Conservation (phyloP, 1,140 invertebrate species). For the Hylaeus anthracinus region DNA sequence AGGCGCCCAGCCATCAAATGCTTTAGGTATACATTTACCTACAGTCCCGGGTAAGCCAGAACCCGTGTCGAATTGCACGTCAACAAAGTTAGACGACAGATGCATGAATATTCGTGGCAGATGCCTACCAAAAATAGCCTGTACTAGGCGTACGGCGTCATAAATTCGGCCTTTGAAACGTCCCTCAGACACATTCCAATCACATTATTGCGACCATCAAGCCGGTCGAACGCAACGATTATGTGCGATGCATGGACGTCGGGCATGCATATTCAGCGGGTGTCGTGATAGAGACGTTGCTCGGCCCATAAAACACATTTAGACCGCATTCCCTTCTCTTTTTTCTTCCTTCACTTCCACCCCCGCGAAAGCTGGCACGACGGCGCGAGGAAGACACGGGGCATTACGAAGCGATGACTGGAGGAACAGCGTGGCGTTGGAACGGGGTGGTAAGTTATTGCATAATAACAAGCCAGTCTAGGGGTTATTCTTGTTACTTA, state of each 20-base stretch:
- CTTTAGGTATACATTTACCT: too few species aligned
- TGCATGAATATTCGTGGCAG: too few species aligned
- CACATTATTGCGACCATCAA: conserved; percentile 67
- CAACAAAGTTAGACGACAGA: too few species aligned
- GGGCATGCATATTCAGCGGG: conserved; percentile 67
- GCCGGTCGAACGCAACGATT: conserved; percentile 58
- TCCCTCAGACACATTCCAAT: conserved; percentile 46
- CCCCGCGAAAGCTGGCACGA: not conserved
- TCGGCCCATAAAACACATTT: conserved; percentile 74
- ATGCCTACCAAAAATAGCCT: too few species aligned
- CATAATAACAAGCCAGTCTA: conserved; percentile 78
- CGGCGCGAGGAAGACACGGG: conserved; percentile 35
- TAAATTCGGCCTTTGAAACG: too few species aligned
- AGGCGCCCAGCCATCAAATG: too few species aligned
- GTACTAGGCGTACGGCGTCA: too few species aligned
- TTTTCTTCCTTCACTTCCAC: conserved; percentile 1
- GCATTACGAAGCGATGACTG: not conserved
- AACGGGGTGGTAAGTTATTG: conserved; percentile 76
- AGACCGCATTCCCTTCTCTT: conserved; percentile 58
- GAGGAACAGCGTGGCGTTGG: conserved; percentile 22
- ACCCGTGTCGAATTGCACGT: too few species aligned
- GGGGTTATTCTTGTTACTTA: conserved; percentile 73
- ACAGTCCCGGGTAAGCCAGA: too few species aligned
- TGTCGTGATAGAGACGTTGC: conserved; percentile 77
- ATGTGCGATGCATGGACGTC: conserved; percentile 52